Evolutionary conservation across 2,888 invertebrate genomes (phyloP), one percentile per base, ranked within the genome.

Genomic region (Drosophila gaucha): DNA sequence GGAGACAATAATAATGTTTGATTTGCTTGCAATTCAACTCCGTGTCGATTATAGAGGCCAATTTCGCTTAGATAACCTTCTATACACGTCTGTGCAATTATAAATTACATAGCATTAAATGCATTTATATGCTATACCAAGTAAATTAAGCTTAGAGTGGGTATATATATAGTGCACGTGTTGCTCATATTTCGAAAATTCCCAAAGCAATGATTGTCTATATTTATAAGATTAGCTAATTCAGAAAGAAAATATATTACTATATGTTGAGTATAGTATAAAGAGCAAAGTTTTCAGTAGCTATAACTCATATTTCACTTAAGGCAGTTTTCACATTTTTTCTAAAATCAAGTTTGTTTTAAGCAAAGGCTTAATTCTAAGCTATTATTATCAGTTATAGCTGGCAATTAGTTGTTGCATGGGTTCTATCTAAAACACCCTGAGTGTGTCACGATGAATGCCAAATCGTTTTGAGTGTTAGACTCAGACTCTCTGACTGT

Each of bases 61-160:
- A 31, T 36, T 49, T 18, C 26, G 14, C 30, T 18, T 35, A 38
- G 58, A 66, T 71, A 65, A 43, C 57, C 74, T 72, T 63, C 31
- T 20, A 46, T 20, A 43, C 47, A 38, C 10, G 31, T 16, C 38
- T 50, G n/a, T 28, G 36, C 50, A 67, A 57, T 64, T 68, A 57
- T 62, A 46, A 62, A 72, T 62, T 38, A 22, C 33, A 43, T 36
- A 18, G 46, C n/a, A 16, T 38, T 60, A 38, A 52, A 33, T 50
- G 52, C 49, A 63, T 33, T 33, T 20, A 5, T 26, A 50, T 54
- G 51, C 31, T 18, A 49, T 65, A 51, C 54, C 54, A 41, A 51
- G 9, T 6, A 10, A 8, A 46, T 1, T 12, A 1, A 8, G n/a
- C 6, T 10, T 5, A 6, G 1, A 16, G 2, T 8, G 35, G 33